A percentile compares a stretch with the other conserved stretches of the same genome.
Evolutionary conservation across 2,888 invertebrate genomes (phyloP).

Genomic region (Tetranychus truncatus): DNA sequence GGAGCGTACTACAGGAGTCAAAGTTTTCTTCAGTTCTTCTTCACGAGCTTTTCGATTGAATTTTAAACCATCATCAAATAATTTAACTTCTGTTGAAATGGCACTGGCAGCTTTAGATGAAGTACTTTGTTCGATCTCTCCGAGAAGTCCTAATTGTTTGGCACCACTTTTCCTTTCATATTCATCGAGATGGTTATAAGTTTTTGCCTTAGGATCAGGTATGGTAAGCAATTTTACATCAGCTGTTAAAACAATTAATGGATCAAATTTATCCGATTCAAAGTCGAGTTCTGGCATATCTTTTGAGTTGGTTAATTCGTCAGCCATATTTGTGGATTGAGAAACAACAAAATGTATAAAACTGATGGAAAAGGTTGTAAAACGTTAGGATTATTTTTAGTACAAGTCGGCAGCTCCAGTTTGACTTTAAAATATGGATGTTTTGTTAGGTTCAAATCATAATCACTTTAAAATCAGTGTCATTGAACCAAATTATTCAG

Average conservation of each 20-base stretch:
- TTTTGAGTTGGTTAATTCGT: too few relatives aligned
- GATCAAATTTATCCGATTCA: conserved; percentile 4
- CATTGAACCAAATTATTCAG: too few relatives aligned
- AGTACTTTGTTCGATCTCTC: neutral
- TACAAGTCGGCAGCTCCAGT: too few relatives aligned
- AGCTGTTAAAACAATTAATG: neutral
- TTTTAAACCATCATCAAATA: neutral
- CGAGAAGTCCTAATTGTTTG: neutral
- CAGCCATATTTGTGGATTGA: too few relatives aligned
- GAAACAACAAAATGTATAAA: too few relatives aligned
- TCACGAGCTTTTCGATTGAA: neutral
- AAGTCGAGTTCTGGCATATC: neutral
- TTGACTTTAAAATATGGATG: too few relatives aligned
- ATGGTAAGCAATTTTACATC: neutral
- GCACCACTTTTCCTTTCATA: conserved; percentile 22
- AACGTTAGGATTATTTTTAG: too few relatives aligned
- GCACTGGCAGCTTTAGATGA: neutral
- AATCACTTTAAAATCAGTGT: too few relatives aligned
- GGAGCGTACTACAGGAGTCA: neutral
- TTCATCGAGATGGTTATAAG: conserved; percentile 22
- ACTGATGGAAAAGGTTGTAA: too few relatives aligned
- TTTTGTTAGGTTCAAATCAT: too few relatives aligned
- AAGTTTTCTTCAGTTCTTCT: neutral
- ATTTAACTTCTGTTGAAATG: neutral
- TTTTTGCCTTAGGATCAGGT: conserved; percentile 17